Evolutionary conservation across 2,888 invertebrate genomes (phyloP).

Genomic region (Rhagium mordax): DNA sequence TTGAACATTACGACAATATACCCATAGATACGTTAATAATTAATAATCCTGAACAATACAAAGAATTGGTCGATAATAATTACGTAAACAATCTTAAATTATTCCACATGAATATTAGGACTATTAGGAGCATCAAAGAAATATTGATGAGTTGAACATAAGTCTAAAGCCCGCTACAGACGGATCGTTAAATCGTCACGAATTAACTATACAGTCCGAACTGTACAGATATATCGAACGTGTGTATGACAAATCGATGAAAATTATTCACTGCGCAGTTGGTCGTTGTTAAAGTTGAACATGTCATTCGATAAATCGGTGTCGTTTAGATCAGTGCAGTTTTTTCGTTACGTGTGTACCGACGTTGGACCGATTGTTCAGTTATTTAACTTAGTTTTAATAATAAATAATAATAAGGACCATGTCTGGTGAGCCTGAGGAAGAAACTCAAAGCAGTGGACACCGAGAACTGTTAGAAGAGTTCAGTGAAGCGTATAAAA

Average conservation of each 20-base stretch:
- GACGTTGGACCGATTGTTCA: not conserved
- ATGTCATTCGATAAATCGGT: not conserved
- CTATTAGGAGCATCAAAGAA: too few species aligned
- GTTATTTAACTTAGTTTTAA: not conserved
- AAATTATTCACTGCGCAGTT: not conserved
- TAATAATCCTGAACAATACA: too few species aligned
- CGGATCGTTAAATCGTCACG: not conserved
- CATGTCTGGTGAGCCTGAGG: too few species aligned
- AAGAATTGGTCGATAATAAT: too few species aligned
- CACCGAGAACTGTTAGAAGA: not conserved
- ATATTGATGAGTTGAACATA: too few species aligned
- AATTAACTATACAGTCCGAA: constrained; percentile 12
- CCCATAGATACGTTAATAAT: too few species aligned
- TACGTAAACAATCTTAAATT: too few species aligned
- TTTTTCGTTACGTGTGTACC: not conserved
- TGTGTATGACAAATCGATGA: constrained; percentile 12
- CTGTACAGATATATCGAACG: constrained; percentile 11
- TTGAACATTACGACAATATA: too few species aligned
- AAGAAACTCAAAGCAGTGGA: too few species aligned
- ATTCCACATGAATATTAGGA: too few species aligned
- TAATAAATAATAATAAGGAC: too few species aligned
- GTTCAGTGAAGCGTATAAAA: not conserved
- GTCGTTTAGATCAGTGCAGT: not conserved
- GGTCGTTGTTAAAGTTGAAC: constrained; percentile 1
- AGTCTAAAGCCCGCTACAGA: not conserved